Evolutionary conservation across 1,140 invertebrate genomes (phyloP), one percentile per base, ranked within the genome.

Genomic region (Drosophila triauraria): DNA sequence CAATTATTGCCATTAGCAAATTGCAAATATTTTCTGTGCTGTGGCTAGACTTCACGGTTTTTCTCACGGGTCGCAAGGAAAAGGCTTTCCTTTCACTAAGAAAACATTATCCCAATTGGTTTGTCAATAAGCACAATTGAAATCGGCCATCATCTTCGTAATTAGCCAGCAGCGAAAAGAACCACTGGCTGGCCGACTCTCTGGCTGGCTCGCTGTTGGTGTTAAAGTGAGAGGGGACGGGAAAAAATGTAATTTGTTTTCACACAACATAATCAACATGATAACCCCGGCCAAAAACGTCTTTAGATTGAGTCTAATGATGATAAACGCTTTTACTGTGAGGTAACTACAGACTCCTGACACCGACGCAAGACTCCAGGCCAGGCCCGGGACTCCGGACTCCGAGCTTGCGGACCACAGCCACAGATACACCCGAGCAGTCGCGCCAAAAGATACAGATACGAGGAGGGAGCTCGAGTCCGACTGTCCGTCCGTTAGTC

Each of bases 261-360:
- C 91, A 92, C 91, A 92, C 91, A 92, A 92, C 91, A 92, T 92
- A 92, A 92, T 92, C 91, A 92, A 92, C 87, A 90, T 92, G 91
- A 92, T 92, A 92, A 92, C 88, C 85, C 84, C 76, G 62, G 60
- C 82, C 86, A 67, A 81, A 92, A 92, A 91, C 87, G 84, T 92
- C 91, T 92, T 92, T 92, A 92, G 91, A 92, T 92, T 92, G 91
- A 91, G 91, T 92, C 91, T 92, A 92, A 92, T 92, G 91, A 92
- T 92, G 91, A 91, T 91, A 91, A 91, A 92, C 91, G 91, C 84
- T 92, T 91, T 92, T 91, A 90, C 86, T 90, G 85, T 90, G 86
- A 91, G 86, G 86, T 90, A 90, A 90, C 85, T 90, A 90, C 78
- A 90, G 85, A 90, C 85, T 90, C 76, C 84, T 90, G 81, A 85